A percentile compares a stretch with the other conserved stretches of the same genome.
Evolutionary conservation across 2,888 invertebrate species (phyloP).

Genomic region (Timandra comae): DNA sequence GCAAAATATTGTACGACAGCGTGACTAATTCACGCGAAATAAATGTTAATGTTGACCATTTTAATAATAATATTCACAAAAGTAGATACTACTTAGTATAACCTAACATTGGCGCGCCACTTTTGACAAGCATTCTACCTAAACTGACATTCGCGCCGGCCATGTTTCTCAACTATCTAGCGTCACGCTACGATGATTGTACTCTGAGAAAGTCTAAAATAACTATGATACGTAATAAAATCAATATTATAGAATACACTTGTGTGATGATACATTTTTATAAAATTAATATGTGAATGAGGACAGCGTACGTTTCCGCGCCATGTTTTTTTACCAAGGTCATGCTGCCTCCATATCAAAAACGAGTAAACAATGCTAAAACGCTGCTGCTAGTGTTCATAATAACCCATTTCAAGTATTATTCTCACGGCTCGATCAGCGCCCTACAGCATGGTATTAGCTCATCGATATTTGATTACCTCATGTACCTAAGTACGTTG

Average conservation of each 20-base stretch:
- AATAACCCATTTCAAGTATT: constrained; percentile 14
- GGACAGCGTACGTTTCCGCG: constrained; percentile 64
- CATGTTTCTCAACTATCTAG: constrained; percentile 65
- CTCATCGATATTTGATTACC: constrained; percentile 68
- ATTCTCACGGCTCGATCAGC: constrained; percentile 17
- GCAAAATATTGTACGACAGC: constrained; percentile 10
- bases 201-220: constrained; percentile 60
- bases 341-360: constrained; percentile 60
- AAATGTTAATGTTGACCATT: no score
- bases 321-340: constrained; percentile 75
- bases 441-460: constrained; percentile 38
- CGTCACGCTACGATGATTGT: constrained; percentile 67
- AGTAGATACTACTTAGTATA: constrained; percentile 23
- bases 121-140: constrained; percentile 45
- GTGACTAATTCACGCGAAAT: constrained; percentile 23
- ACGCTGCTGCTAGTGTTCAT: constrained; percentile 22
- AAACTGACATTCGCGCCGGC: constrained; percentile 66
- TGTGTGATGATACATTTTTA: constrained; percentile 20
- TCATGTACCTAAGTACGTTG: constrained; percentile 43
- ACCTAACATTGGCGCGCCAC: constrained; percentile 40
- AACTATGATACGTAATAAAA: constrained; percentile 48
- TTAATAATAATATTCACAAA: constrained; percentile 12
- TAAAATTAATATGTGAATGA: constrained; percentile 42
- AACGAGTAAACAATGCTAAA: constrained; percentile 69
- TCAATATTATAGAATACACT: constrained; percentile 38